These are phyloP conservation scores for Lasius platythorax DNA, from an alignment of 2,888 invertebrate species.

Conservation along the genomic window DNA sequence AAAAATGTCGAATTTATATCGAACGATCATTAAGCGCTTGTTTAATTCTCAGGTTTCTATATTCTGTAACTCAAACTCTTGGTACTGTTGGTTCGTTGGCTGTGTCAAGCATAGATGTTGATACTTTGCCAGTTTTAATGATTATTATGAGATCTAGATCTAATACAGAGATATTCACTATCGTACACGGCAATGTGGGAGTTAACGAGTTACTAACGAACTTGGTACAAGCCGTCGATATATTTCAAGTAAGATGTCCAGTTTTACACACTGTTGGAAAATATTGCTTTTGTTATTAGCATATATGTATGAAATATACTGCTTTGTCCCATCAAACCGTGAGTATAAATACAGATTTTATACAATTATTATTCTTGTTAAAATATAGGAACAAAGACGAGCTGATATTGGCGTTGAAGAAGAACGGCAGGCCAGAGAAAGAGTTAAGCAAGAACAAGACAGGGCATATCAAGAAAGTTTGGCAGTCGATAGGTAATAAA, in stretches of 20 bases:
- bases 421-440: slow-evolving; percentile 95
- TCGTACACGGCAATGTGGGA: slow-evolving; percentile 96
- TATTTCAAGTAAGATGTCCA: slow-evolving; percentile 87
- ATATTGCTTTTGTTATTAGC: neutral
- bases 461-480: slow-evolving; percentile 96
- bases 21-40: neutral
- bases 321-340: neutral
- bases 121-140: slow-evolving; percentile 95
- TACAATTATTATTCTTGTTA: slow-evolving; percentile 78
- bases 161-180: slow-evolving; percentile 95
- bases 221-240: slow-evolving; percentile 95
- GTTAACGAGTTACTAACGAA: slow-evolving; percentile 95
- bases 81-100: slow-evolving; percentile 94
- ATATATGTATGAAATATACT: neutral
- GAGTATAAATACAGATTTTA: slow-evolving; percentile 62
- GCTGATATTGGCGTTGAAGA: slow-evolving; percentile 93
- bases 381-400: slow-evolving; percentile 90
- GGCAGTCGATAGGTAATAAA: slow-evolving; percentile 91
- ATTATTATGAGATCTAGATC: slow-evolving; percentile 96
- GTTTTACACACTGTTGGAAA: neutral
- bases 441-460: slow-evolving; percentile 97
- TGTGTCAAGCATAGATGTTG: slow-evolving; percentile 94
- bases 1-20: neutral
- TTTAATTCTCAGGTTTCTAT: slow-evolving; percentile 89
- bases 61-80: slow-evolving; percentile 91